phyloP scores from a whole-genome alignment of 2,113 vertebrate species.

The Eidolon helvum region DNA sequence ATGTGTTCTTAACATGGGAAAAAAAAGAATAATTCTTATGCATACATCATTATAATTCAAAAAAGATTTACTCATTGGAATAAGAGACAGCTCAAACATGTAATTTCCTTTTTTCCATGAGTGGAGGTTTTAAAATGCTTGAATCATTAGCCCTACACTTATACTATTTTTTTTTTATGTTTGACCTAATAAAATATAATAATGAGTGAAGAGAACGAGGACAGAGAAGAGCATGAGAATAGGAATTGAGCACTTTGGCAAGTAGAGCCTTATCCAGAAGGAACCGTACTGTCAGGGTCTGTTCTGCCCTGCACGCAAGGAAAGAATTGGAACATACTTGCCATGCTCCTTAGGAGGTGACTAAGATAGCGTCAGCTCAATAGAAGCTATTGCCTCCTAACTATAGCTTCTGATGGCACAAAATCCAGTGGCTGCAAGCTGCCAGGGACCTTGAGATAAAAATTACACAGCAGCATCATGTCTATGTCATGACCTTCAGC shows the following conservation, averaged over 20 bases:
- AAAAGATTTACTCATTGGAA: conserved; percentile 50
- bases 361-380: neutral
- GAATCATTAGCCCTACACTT: conserved; percentile 43
- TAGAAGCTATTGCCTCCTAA: neutral
- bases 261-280: neutral
- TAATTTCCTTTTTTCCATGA: conserved; percentile 23
- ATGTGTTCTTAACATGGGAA: neutral
- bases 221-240: neutral
- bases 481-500: neutral
- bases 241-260: neutral
- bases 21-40: conserved; percentile 26
- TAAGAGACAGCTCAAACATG: conserved; percentile 38
- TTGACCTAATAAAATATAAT: conserved; percentile 31
- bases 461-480: neutral
- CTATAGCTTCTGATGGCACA: neutral
- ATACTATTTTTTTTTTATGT: neutral
- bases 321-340: neutral
- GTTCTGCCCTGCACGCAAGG: neutral
- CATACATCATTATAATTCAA: conserved; percentile 40
- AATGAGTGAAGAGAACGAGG: neutral
- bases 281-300: neutral
- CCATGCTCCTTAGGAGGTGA: neutral
- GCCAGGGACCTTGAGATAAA: neutral
- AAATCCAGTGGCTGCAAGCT: neutral
- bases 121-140: conserved; percentile 48